Evolutionary conservation across 1,140 invertebrate species (phyloP).

Genomic region (Lepidurus apus): DNA sequence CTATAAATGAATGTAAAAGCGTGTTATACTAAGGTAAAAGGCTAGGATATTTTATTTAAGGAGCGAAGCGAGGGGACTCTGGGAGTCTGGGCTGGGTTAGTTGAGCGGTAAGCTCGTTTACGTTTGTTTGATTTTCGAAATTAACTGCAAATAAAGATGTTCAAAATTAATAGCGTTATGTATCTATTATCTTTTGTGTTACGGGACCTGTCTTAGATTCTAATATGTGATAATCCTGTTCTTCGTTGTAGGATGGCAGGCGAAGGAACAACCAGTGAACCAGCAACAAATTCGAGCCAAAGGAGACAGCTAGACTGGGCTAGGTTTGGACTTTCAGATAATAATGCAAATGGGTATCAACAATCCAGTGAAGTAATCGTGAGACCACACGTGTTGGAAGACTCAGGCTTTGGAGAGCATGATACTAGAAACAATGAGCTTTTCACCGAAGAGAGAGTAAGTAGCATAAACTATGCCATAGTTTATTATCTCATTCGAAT

Average conservation of each 20-base stretch:
- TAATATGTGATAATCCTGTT: background rate
- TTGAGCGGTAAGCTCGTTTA: too few species aligned
- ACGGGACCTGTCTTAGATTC: background rate
- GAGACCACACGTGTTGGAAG: constrained; percentile 31
- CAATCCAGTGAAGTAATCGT: constrained; percentile 28
- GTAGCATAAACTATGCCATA: too few species aligned
- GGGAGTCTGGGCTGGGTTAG: too few species aligned
- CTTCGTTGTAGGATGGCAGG: background rate
- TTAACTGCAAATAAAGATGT: too few species aligned
- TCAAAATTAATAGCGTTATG: background rate
- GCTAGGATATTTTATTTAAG: too few species aligned
- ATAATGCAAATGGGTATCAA: background rate
- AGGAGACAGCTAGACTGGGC: constrained; percentile 48
- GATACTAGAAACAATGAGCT: constrained; percentile 78
- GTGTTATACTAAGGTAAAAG: too few species aligned
- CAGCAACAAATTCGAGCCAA: background rate
- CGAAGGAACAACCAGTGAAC: background rate
- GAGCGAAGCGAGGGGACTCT: too few species aligned
- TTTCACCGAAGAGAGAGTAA: constrained; percentile 77
- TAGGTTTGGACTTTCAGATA: constrained; percentile 47
- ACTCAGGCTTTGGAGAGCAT: constrained; percentile 51
- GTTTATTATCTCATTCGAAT: background rate
- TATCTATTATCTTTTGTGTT: background rate
- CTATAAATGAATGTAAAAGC: too few species aligned
- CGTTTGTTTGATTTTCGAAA: too few species aligned